Evolutionary conservation across 2,888 invertebrate species (phyloP).

Genomic region (Andrena dorsata): DNA sequence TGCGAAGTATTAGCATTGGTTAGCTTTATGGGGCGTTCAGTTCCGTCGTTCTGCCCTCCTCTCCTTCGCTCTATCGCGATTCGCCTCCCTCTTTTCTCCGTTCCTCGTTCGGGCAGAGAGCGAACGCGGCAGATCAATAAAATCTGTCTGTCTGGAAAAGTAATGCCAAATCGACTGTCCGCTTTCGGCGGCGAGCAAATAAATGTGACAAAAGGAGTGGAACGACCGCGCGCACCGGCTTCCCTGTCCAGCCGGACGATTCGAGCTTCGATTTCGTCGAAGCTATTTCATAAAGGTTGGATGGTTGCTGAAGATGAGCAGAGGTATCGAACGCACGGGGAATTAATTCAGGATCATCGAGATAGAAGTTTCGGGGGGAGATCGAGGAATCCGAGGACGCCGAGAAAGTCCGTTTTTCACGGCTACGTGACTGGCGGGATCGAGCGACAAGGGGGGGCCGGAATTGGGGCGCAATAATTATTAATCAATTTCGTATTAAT

Average conservation of each 20-base stretch:
- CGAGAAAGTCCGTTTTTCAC: slow-evolving; percentile 44
- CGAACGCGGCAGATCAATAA: slow-evolving; percentile 80
- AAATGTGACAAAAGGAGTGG: slow-evolving; percentile 63
- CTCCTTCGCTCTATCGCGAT: slow-evolving; percentile 50
- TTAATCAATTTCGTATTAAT: slow-evolving; percentile 83
- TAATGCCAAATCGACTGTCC: slow-evolving; percentile 82
- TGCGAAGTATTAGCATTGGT: slow-evolving; percentile 87
- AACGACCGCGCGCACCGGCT: slow-evolving; percentile 9
- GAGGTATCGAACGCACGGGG: neutral
- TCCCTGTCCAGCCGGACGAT: slow-evolving; percentile 16
- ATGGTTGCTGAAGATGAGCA: neutral
- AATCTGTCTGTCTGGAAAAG: slow-evolving; percentile 82
- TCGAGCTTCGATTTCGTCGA: slow-evolving; percentile 13
- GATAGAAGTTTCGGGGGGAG: neutral
- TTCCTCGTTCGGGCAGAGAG: slow-evolving; percentile 26
- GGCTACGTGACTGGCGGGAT: slow-evolving; percentile 52
- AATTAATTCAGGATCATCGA: neutral
- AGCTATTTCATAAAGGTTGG: neutral
- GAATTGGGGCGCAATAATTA: slow-evolving; percentile 78
- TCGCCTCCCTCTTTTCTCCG: slow-evolving; percentile 22
- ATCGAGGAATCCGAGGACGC: slow-evolving; percentile 16
- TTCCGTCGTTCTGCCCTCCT: slow-evolving; percentile 79
- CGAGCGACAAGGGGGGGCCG: slow-evolving; percentile 45
- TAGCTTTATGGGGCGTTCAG: slow-evolving; percentile 88
- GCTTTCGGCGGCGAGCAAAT: slow-evolving; percentile 65